Percentiles rank a stretch among this genome's conserved stretches.
Conservation (phyloP, 2,797 vertebrate species). For the Rhabdophis nuchalis region DNA sequence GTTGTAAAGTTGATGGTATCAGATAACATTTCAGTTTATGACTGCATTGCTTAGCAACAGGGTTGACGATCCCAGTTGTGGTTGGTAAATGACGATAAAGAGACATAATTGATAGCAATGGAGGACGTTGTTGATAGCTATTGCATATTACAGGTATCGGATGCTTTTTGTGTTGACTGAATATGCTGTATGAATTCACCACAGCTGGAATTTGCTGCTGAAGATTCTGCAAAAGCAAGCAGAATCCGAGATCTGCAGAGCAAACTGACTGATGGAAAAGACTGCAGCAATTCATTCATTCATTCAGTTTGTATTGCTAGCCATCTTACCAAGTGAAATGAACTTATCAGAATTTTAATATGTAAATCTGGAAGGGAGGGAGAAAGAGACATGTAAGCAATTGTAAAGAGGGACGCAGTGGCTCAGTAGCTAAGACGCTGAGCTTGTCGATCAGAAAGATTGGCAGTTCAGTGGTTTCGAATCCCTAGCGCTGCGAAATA, state of each 20-base stretch:
- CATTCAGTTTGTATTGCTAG: neutral
- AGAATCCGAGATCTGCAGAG: neutral
- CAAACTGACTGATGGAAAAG: neutral
- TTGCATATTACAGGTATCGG: neutral
- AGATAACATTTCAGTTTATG: neutral
- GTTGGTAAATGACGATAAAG: neutral
- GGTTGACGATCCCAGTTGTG: neutral
- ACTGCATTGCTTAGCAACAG: neutral
- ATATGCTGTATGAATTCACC: neutral
- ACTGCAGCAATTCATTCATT: neutral
- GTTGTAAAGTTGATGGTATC: neutral
- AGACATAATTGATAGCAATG: neutral
- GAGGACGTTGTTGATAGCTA: neutral
- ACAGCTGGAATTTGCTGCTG: neutral
- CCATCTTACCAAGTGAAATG: neutral
- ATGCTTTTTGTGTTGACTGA: neutral
- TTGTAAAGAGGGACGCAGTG: too few species aligned
- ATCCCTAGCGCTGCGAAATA: too few species aligned
- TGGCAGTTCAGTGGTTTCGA: too few species aligned
- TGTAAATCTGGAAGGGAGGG: neutral
- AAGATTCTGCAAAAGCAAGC: neutral
- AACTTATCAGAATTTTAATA: neutral
- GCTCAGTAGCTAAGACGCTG: too few species aligned
- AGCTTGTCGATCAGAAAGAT: too few species aligned
- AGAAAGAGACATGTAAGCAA: neutral